Percentiles rank a stretch among this genome's conserved stretches.
phyloP scores from a whole-genome alignment of 2,113 vertebrate species.

The Aspiorhynchus laticeps region DNA sequence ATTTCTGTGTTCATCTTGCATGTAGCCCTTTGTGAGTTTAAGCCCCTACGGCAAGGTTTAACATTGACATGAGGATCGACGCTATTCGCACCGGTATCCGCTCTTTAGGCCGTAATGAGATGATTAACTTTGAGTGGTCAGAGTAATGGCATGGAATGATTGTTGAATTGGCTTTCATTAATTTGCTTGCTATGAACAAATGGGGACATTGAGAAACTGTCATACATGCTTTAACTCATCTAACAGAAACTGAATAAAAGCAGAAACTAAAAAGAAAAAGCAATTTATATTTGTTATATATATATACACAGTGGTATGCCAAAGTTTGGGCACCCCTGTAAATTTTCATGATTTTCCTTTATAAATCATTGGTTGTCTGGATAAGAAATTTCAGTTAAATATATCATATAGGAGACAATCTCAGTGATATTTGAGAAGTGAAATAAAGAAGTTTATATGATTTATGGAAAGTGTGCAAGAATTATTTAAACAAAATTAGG shows the following conservation, averaged over 20 bases:
- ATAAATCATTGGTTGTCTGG: too few relatives aligned
- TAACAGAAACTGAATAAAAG: not conserved
- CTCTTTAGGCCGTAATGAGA: constrained; percentile 10
- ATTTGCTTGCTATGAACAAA: constrained; percentile 35
- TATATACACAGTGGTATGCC: too few relatives aligned
- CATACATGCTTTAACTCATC: constrained; percentile 21
- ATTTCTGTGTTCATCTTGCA: not conserved
- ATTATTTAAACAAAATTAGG: too few relatives aligned
- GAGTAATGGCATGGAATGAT: constrained; percentile 53
- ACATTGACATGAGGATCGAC: not conserved
- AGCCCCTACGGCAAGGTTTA: not conserved
- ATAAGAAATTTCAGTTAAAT: too few relatives aligned
- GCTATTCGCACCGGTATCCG: not conserved
- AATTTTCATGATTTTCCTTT: too few relatives aligned
- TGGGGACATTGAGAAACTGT: constrained; percentile 22
- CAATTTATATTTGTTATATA: too few relatives aligned
- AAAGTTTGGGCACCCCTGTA: too few relatives aligned
- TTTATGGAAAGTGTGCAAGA: too few relatives aligned
- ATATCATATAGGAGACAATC: too few relatives aligned
- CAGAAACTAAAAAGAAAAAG: not conserved
- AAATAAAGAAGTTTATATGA: too few relatives aligned
- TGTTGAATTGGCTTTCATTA: constrained; percentile 49
- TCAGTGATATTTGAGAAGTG: too few relatives aligned
- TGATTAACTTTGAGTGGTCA: constrained; percentile 39
- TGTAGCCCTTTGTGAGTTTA: constrained; percentile 25